These are phyloP conservation scores for Coturnix japonica DNA, from an alignment of 2,113 vertebrate species.

Conservation along the genomic window DNA sequence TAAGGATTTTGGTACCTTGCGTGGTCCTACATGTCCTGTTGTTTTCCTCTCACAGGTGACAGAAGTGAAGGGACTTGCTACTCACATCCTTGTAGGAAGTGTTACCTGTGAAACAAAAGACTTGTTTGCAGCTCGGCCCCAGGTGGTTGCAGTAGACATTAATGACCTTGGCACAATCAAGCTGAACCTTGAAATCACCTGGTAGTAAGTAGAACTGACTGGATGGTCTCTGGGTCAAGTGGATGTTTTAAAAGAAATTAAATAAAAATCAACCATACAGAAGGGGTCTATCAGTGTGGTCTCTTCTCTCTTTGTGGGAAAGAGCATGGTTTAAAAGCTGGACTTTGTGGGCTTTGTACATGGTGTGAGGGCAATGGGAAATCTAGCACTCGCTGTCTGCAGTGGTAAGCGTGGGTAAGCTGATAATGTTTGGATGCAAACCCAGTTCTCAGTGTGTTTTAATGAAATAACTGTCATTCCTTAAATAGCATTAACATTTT, in stretches of 20 bases:
- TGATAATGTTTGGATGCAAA: neutral
- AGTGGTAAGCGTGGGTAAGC: neutral
- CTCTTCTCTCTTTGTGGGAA: neutral
- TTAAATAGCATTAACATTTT: neutral
- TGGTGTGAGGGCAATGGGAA: neutral
- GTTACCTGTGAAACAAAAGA: slow-evolving; percentile 99
- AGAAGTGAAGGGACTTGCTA: slow-evolving; percentile 94
- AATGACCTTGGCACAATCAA: slow-evolving; percentile 98
- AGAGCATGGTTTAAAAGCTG: neutral
- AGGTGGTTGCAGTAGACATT: slow-evolving; percentile 96
- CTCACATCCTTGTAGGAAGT: slow-evolving; percentile 94
- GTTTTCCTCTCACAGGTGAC: slow-evolving; percentile 83
- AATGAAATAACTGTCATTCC: neutral
- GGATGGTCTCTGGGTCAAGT: neutral
- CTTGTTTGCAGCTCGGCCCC: slow-evolving; percentile 94
- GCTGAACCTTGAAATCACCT: slow-evolving; percentile 96
- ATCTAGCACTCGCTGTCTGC: neutral
- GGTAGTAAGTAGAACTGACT: slow-evolving; percentile 88
- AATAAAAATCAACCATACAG: neutral
- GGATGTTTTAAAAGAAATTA: neutral
- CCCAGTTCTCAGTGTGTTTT: neutral
- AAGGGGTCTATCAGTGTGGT: accelerated
- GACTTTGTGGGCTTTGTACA: neutral
- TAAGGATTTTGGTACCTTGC: neutral
- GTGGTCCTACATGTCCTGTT: neutral